Evolutionary conservation across 1,140 invertebrate species (phyloP).

Genomic region (Palaemon carinicauda): DNA sequence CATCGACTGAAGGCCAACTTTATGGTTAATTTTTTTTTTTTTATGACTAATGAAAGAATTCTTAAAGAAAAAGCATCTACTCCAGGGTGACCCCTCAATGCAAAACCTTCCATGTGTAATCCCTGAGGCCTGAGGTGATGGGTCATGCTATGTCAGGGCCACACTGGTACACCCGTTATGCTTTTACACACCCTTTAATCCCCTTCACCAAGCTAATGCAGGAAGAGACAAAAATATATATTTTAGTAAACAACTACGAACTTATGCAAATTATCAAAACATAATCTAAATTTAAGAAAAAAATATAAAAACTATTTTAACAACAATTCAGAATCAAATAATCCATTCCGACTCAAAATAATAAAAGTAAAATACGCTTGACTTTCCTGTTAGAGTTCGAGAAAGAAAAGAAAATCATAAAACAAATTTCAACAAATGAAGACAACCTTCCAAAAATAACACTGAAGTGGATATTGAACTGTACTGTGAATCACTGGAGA

Average conservation of each 20-base stretch:
- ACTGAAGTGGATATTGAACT: no score
- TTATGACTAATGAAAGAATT: no score
- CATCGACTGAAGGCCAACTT: no score
- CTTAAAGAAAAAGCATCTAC: no score
- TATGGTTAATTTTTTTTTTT: no score
- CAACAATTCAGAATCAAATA: no score
- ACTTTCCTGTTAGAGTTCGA: not conserved
- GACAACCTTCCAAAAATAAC: not conserved
- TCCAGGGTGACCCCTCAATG: no score
- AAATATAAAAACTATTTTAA: not conserved
- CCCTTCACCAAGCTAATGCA: slow-evolving; percentile 58
- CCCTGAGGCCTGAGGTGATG: not conserved
- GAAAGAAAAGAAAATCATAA: not conserved
- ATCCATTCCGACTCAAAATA: no score
- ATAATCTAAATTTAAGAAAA: not conserved
- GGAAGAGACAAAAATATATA: slow-evolving; percentile 31
- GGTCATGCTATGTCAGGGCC: slow-evolving; percentile 43
- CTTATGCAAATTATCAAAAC: slow-evolving; percentile 16
- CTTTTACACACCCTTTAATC: slow-evolving; percentile 52
- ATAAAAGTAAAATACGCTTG: no score
- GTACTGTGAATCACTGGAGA: no score
- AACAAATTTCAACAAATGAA: not conserved
- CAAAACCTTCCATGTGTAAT: not conserved
- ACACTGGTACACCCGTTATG: slow-evolving; percentile 30
- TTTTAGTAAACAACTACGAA: not conserved